Conservation (phyloP, 2,888 invertebrate genomes). For the Acrocyrtus sp. region DNA sequence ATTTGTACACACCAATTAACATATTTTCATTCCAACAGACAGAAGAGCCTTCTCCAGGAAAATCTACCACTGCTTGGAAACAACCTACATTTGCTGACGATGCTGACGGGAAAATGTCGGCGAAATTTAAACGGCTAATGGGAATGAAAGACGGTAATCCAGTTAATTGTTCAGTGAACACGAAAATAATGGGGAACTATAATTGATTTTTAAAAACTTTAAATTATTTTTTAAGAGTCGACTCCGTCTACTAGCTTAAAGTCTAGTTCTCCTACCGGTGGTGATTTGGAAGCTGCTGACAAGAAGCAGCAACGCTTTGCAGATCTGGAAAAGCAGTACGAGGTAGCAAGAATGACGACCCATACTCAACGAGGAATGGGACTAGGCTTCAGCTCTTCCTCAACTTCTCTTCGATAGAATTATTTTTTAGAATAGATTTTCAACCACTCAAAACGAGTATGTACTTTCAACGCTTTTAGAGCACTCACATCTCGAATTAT, state of each 20-base stretch:
- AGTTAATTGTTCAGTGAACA: no score
- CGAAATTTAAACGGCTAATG: constrained; percentile 97
- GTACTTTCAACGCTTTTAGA: no score
- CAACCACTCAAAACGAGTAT: no score
- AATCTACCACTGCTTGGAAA: constrained; percentile 72
- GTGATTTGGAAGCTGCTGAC: constrained; percentile 20
- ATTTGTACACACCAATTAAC: no score
- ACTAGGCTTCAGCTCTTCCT: constrained; percentile 67
- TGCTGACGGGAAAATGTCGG: constrained; percentile 89
- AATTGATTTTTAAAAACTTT: no score
- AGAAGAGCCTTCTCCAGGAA: constrained; percentile 24
- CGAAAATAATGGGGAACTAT: no score
- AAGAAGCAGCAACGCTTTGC: constrained; percentile 83
- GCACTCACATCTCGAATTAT: no score
- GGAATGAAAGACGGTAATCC: constrained; percentile 80
- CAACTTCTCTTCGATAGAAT: constrained; percentile 24
- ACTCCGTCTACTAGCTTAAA: no score
- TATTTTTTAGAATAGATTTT: no score
- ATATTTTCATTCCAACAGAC: no score
- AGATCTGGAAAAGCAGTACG: constrained; percentile 95
- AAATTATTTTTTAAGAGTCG: no score
- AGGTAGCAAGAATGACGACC: constrained; percentile 93
- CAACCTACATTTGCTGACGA: constrained; percentile 90
- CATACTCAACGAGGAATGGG: constrained; percentile 86
- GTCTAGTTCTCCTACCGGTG: constrained; percentile 9